Percentiles rank a stretch among this genome's conserved stretches.
Evolutionary conservation across 2,113 vertebrate species (phyloP).

Genomic region (Thalassarche chlororhynchos): DNA sequence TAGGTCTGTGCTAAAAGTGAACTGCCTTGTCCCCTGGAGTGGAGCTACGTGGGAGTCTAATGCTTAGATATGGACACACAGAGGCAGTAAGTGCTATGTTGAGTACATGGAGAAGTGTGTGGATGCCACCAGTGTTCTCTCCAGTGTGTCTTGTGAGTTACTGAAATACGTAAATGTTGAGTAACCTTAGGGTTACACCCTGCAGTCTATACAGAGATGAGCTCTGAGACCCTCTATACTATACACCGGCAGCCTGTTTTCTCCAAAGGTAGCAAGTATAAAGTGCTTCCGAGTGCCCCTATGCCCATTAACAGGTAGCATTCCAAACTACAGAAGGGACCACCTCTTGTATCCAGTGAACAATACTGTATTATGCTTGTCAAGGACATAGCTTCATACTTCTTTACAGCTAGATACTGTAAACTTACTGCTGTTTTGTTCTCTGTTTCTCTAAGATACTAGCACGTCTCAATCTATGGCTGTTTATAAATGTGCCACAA

Average conservation of each 20-base stretch:
- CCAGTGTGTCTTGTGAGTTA: neutral
- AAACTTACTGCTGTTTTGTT: neutral
- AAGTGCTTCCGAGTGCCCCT: too few species aligned
- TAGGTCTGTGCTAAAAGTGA: neutral
- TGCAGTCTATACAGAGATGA: rapidly evolving
- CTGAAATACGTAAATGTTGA: neutral
- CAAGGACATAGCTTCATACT: neutral
- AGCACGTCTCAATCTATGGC: neutral
- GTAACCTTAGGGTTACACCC: neutral
- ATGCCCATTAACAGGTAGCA: neutral
- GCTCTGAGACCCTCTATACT: neutral
- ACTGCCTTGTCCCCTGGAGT: neutral
- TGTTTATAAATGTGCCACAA: neutral
- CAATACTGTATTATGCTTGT: neutral
- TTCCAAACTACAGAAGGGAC: neutral
- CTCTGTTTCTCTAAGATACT: neutral
- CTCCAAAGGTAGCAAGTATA: neutral
- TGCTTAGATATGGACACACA: neutral
- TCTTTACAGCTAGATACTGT: neutral
- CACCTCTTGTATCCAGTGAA: neutral
- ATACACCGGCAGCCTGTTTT: neutral
- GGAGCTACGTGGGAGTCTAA: neutral
- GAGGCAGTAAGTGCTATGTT: neutral
- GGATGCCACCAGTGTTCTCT: neutral
- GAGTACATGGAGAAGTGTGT: neutral